Base-by-base conservation (phyloP, 2,113 vertebrate species). In the Scatophagus argus region DNA sequence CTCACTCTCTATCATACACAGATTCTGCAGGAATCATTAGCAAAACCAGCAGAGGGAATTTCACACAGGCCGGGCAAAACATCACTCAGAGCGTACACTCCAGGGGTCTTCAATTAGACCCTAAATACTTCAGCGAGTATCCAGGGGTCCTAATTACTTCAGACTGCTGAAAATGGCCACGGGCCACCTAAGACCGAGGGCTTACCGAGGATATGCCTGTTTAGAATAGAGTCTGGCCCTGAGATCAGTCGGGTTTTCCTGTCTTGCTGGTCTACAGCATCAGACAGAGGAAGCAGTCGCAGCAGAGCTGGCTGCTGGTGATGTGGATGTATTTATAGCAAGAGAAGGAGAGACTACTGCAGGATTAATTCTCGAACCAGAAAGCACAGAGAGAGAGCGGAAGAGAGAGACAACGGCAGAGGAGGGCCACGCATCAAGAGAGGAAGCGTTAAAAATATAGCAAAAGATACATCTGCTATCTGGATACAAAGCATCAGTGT, bases 141-240 rank as follows among this genome's bases (percentile, higher is more conserved):
- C 78, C 85, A 82, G 88, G 90, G 87, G 83, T 90, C 81, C 90
- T 87, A 88, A 92, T 91, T 86, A 89, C 88, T 88, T 81, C 86
- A 86, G 84, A 87, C 87, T 87, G 86, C 82, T 69, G 61, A 84
- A 84, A 82, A 91, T 73, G 82, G 85, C 85, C 2, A 41, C 14
- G 2, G 81, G 81, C 82, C 60, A 29, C 81, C 69, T n/a, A 34
- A 79, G 61, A 75, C 75, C 7, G 1, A 36, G 67, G 81, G 86
- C 75, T 79, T 81, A 81, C 73, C 36, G 17, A 71, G 80, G 79
- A 84, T 69, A 52, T 84, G 80, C 82, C 84, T 88, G 80, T 79
- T 89, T 78, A 76, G 80, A 91, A 89, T 46, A 74, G 72, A 85
- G 61, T 86, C 60, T 83, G 76, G 75, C 69, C 74, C 67, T 2